These are phyloP conservation scores for Embidobia sp. DNA, from an alignment of 2,888 invertebrate genomes.

Conservation along the genomic window DNA sequence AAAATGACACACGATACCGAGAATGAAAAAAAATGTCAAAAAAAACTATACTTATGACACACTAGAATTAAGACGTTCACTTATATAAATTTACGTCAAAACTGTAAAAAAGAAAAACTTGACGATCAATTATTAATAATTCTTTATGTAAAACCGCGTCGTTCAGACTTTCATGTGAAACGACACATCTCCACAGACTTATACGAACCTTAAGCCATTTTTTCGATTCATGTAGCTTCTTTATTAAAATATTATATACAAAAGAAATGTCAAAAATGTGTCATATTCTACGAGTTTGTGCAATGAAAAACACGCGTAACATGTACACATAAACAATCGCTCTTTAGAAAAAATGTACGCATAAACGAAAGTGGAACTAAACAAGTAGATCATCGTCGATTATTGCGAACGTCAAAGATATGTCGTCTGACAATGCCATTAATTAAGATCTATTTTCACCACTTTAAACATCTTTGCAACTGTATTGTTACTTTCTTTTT, in stretches of 20 bases:
- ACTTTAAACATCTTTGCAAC: slow-evolving; percentile 21
- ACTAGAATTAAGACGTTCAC: too few relatives aligned
- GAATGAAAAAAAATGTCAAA: slow-evolving; percentile 43
- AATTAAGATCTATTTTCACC: slow-evolving; percentile 36
- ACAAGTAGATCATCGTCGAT: slow-evolving; percentile 46
- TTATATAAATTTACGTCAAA: too few relatives aligned
- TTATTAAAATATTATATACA: slow-evolving; percentile 55
- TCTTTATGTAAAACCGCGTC: neutral
- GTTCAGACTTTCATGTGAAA: slow-evolving; percentile 18
- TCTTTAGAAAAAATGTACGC: slow-evolving; percentile 29
- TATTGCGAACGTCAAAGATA: slow-evolving; percentile 60
- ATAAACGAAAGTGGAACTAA: slow-evolving; percentile 21
- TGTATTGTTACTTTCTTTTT: too few relatives aligned
- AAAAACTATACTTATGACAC: slow-evolving; percentile 23
- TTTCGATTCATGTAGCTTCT: slow-evolving; percentile 35
- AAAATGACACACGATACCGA: slow-evolving; percentile 13
- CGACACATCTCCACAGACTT: slow-evolving; percentile 44
- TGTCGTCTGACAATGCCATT: slow-evolving; percentile 38
- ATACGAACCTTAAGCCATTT: slow-evolving; percentile 41
- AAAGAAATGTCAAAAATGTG: slow-evolving; percentile 43
- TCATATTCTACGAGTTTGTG: slow-evolving; percentile 58
- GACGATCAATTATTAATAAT: too few relatives aligned
- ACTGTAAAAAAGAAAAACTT: too few relatives aligned
- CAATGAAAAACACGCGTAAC: slow-evolving; percentile 55
- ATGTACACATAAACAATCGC: slow-evolving; percentile 46